These are phyloP conservation scores for Bibio marci DNA, from an alignment of 2,888 invertebrate genomes.

Conservation along the genomic window DNA sequence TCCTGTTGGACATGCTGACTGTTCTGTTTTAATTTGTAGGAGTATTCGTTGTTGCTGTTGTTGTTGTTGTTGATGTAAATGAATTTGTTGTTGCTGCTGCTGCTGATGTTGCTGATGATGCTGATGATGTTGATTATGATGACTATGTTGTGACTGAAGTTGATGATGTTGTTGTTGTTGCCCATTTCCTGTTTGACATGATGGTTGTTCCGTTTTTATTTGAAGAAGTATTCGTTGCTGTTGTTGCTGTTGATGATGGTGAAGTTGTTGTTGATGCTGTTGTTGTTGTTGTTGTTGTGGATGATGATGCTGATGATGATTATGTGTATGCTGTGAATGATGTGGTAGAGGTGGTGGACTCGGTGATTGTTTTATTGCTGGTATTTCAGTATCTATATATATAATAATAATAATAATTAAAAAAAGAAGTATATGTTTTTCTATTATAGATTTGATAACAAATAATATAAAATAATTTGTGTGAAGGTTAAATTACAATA, in stretches of 20 bases:
- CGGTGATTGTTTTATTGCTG: slow-evolving; percentile 28
- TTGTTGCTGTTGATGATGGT: background rate
- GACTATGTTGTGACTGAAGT: slow-evolving; percentile 4
- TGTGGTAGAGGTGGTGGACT: slow-evolving; percentile 25
- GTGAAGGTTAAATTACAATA: no score
- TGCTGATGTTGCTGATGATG: slow-evolving; percentile 17
- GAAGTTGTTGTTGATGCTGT: slow-evolving; percentile 18
- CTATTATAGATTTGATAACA: no score
- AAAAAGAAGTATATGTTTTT: no score
- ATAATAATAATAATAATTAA: background rate
- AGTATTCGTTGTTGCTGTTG: slow-evolving; percentile 9
- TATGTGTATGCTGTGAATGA: slow-evolving; percentile 15
- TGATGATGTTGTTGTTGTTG: slow-evolving; percentile 15
- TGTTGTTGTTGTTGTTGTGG: slow-evolving; percentile 9
- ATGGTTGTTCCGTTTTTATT: slow-evolving; percentile 1
- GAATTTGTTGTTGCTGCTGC: no score
- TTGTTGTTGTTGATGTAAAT: no score
- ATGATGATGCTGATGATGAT: slow-evolving; percentile 5
- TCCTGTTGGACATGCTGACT: background rate
- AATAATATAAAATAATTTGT: no score
- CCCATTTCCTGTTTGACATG: slow-evolving; percentile 1
- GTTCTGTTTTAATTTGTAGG: slow-evolving; percentile 8
- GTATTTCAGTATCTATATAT: slow-evolving; percentile 28
- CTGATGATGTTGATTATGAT: slow-evolving; percentile 6
- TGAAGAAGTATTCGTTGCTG: slow-evolving; percentile 8